These are phyloP conservation scores for Leptinotarsa texana DNA, from an alignment of 1,140 invertebrate species.

Conservation along the genomic window DNA sequence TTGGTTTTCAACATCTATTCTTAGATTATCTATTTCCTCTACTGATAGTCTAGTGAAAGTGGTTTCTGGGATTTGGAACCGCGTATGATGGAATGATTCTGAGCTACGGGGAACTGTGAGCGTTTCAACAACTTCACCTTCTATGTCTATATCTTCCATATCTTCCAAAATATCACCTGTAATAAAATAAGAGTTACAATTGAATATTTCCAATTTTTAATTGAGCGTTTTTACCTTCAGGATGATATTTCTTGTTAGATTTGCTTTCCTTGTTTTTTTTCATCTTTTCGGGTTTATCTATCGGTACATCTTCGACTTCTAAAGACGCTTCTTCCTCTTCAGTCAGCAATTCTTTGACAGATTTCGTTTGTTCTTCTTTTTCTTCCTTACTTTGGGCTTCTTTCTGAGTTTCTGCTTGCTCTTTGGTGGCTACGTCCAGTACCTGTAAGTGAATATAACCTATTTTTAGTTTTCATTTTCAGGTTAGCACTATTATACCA, in stretches of 20 bases:
- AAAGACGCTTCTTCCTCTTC: slow-evolving; percentile 46
- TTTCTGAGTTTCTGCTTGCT: slow-evolving; percentile 77
- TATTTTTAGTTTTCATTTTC: neutral
- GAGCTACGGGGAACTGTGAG: slow-evolving; percentile 66
- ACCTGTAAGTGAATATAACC: slow-evolving; percentile 51
- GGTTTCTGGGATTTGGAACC: slow-evolving; percentile 44
- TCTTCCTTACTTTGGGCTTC: slow-evolving; percentile 66
- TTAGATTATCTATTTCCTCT: slow-evolving; percentile 49
- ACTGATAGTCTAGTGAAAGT: slow-evolving; percentile 32
- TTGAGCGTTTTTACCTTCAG: slow-evolving; percentile 36
- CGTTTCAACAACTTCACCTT: slow-evolving; percentile 76
- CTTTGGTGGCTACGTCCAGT: slow-evolving; percentile 75
- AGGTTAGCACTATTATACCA: no score
- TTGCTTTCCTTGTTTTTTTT: slow-evolving; percentile 56
- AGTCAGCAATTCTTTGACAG: slow-evolving; percentile 53
- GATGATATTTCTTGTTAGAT: slow-evolving; percentile 57
- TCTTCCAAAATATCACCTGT: slow-evolving; percentile 49
- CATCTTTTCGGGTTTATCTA: slow-evolving; percentile 59
- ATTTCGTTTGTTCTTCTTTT: slow-evolving; percentile 56
- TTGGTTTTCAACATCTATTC: slow-evolving; percentile 61
- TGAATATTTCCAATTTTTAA: neutral
- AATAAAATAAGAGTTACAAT: neutral
- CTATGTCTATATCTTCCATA: slow-evolving; percentile 65
- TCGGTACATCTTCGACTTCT: slow-evolving; percentile 39
- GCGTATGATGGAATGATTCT: slow-evolving; percentile 66